These are phyloP conservation scores for Phodopus roborovskii DNA, from an alignment of 2,113 vertebrate species.

Conservation along the genomic window DNA sequence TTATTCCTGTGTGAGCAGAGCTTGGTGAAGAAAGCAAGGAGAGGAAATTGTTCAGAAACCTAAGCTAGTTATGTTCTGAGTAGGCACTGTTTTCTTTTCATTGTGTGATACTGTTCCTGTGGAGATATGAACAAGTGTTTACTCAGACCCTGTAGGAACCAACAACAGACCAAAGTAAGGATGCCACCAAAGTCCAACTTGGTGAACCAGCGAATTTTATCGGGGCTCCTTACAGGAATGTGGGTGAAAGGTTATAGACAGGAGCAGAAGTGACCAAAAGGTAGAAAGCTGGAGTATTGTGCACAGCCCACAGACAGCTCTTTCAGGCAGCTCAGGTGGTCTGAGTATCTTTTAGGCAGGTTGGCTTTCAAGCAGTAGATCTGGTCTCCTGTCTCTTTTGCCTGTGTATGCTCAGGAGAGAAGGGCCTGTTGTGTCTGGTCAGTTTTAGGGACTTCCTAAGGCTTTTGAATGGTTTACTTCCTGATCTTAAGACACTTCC, in stretches of 20 bases:
- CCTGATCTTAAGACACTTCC: background rate
- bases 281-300: background rate
- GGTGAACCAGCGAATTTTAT: background rate
- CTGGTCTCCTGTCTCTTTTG: background rate
- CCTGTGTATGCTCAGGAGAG: background rate
- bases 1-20: background rate
- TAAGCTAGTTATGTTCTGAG: background rate
- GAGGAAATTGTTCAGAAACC: constrained; percentile 1
- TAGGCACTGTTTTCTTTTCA: background rate
- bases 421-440: background rate
- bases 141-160: background rate
- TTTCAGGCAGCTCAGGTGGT: background rate
- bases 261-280: background rate
- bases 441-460: background rate
- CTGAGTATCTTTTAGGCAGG: background rate
- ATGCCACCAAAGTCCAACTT: background rate
- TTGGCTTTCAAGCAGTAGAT: background rate
- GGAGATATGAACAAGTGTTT: background rate
- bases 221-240: background rate
- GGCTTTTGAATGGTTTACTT: background rate
- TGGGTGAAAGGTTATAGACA: background rate
- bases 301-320: background rate
- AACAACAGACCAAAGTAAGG: background rate
- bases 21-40: constrained; percentile 37
- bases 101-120: background rate